phyloP scores from a whole-genome alignment of 2,888 invertebrate species.

The Allacma fusca region DNA sequence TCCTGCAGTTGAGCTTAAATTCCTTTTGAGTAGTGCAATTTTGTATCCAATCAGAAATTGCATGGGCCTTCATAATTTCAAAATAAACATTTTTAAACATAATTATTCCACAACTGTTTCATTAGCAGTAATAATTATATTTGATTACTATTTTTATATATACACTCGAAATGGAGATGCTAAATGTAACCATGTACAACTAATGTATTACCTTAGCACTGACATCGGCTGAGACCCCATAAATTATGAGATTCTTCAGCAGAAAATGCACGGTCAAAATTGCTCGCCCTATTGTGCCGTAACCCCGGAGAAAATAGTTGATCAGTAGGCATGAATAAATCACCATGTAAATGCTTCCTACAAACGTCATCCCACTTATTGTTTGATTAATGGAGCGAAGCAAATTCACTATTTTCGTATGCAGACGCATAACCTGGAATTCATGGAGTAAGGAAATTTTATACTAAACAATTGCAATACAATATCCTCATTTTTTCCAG shows the following conservation, averaged over 20 bases:
- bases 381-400: neutral
- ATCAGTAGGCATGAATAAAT: conserved; percentile 1
- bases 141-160: too few species aligned
- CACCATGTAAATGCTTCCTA: neutral
- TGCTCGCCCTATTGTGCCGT: neutral
- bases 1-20: neutral
- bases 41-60: conserved; percentile 6
- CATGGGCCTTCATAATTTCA: neutral
- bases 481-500: too few species aligned
- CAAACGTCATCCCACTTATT: neutral
- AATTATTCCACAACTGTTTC: too few species aligned
- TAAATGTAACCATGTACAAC: too few species aligned
- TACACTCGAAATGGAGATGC: too few species aligned
- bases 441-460: too few species aligned
- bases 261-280: neutral
- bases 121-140: too few species aligned
- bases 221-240: neutral
- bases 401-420: neutral
- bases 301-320: neutral
- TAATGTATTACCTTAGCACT: neutral
- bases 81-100: too few species aligned
- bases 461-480: too few species aligned
- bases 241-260: neutral
- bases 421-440: neutral
- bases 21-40: neutral